Base-by-base conservation (phyloP, 2,797 vertebrate species). In the Rhinichthys osculus region DNA sequence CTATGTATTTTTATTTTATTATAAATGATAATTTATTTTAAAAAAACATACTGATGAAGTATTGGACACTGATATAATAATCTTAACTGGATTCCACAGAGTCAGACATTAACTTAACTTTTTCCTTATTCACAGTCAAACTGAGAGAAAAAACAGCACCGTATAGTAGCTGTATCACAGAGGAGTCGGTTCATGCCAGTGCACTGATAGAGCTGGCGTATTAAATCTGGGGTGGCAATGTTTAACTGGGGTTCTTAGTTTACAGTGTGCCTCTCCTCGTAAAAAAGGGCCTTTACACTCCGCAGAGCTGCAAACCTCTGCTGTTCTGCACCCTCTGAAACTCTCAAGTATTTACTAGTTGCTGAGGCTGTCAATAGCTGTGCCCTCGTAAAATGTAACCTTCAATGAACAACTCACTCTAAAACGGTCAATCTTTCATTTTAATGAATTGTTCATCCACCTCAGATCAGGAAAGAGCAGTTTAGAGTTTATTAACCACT, bases 201-300 rank as follows among this genome's bases (percentile, higher is more conserved):
- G 50, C 66, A 74, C 84, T 66, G 84, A 81, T 81, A 66, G 78
- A 73, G 78, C 33, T 81, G 84, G 42, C 70, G 33, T 74, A 80
- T 64, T 73, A 73, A 85, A 85, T 52, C 67, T 71, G 84, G 64
- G 52, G 77, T 85, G 78, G 54, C 81, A 76, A 82, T 78, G 72
- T 82, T 82, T 84, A 82, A 84, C 67, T 30, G 40, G 47, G 83
- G 70, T 86, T 83, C 79, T 38, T 85, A 91, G 89, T 94, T 94
- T 94, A 93, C 92, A 91, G 92, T 89, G 92, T 89, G 90, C 90
- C 92, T 91, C 90, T 89, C 88, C 86, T 91, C 90, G 90, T 94
- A 94, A 95, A 95, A 95, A 94, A 94, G 92, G 91, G 90, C 89
- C 0, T 89, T 92, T 85, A 81, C 84, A 92, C 93, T 93, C 93